Evolutionary conservation across 2,113 vertebrate genomes (phyloP).

Genomic region (Pogonocichla stellata): DNA sequence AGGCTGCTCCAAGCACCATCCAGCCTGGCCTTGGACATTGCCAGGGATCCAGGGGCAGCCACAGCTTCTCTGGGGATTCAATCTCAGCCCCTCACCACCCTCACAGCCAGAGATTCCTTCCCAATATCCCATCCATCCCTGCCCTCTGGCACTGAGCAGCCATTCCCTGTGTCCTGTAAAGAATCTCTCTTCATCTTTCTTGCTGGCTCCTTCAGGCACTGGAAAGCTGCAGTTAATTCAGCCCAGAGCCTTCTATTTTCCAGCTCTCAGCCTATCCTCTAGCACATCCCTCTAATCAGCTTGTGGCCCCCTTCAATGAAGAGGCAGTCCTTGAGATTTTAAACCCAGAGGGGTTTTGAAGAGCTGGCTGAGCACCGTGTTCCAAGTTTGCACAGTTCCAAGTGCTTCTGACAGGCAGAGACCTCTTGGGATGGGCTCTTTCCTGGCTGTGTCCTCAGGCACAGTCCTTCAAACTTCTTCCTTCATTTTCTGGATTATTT

Average conservation of each 20-base stretch:
- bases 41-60: neutral
- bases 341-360: neutral
- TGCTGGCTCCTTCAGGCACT: neutral
- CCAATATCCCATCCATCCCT: neutral
- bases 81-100: rapidly evolving
- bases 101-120: neutral
- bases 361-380: rapidly evolving
- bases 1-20: rapidly evolving
- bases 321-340: neutral
- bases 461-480: neutral
- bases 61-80: neutral
- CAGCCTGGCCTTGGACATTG: neutral
- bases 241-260: neutral
- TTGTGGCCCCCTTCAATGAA: neutral
- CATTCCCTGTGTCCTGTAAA: neutral
- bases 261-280: neutral
- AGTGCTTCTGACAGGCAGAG: neutral
- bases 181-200: neutral
- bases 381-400: neutral
- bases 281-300: neutral
- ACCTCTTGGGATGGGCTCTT: neutral
- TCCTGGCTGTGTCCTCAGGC: neutral
- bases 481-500: neutral
- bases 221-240: neutral
- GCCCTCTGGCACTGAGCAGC: neutral